Evolutionary conservation across 1,140 invertebrate genomes (phyloP), one percentile per base, ranked within the genome.

Genomic region (Zaprionus tsacasi): DNA sequence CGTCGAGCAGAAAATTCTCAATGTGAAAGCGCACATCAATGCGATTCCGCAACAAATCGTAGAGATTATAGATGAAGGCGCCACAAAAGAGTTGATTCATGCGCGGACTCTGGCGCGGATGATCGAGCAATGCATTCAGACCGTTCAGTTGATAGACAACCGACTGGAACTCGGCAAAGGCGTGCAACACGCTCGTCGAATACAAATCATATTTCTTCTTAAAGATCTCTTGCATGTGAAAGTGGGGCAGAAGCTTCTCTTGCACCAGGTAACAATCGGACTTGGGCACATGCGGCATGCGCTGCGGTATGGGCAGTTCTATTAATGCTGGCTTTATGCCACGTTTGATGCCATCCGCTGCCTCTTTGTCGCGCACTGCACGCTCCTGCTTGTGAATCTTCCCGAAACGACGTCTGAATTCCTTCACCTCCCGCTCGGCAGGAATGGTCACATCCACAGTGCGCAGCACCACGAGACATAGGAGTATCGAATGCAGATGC

Each of bases 31-130:
- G 79, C 4, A 95, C 91, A 80, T 95, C 92, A 1, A 78, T 56
- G 12, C 94, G 93, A 59, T 92, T 93, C 64, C 93, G 93, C 56
- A 96, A 93, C 78, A 94, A 94, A 55, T 92, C 83, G 76, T 94
- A 95, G 8, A 96, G 92, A 93, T 97, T 96, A 79, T 97, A 97
- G 4, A 96, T 77, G 85, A 96, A 95, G 7, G 95, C 95, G 0
- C 96, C 96, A 93, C 96, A 95, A 74, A 94, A 96, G 55, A 95
- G 93, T 76, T 94, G 93, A 50, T 93, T 93, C 82, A 95, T 93
- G 40, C 92, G 91, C 38, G 93, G 93, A 79, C 92, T 86, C 64
- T 92, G 72, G 77, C 94, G 95, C 0, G 95, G 95, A 71, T 91
- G 92, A 25, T 93, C 88, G n/a, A 96, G 93, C 25, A 97, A 79